Evolutionary conservation across 2,797 vertebrate species (phyloP), one percentile per base, ranked within the genome.

Genomic region (Crocodylus rhombifer): DNA sequence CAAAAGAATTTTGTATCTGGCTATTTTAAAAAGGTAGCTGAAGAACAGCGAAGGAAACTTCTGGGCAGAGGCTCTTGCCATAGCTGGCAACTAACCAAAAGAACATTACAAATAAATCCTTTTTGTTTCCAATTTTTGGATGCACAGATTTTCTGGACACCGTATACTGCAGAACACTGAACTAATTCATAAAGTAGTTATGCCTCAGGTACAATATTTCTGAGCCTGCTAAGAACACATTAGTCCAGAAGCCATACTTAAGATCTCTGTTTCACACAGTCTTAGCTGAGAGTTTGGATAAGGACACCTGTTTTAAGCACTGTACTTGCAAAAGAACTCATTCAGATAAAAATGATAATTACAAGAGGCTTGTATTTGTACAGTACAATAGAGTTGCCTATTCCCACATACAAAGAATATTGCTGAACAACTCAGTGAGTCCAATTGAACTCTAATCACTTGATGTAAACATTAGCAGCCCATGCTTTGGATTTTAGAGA

Each of bases 261-360:
- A 92, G 28, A 74, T 51, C 21, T 55, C 21, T 65, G 42, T 51
- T 9, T 51, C 42, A 56, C 2, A 60, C 42, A 12, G 51, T 81
- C 57, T 74, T 21, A 89, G 63, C 56, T 2, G 25, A 55, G n/a
- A 6, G 9, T 26, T 75, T 93, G 55, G 12, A 71, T 86, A 78
- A 81, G 63, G 21, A 65, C 63, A 94, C 57, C 26, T 90, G 26
- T 85, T 93, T 79, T n/a, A 86, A 60, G 5, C 25, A 6, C 51
- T 51, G 91, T 77, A 75, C 65, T 84, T 26, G 93, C 94, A 74
- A 8, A 77, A 87, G 84, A 79, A 5, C 58, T 63, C 57, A 14
- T 81, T 86, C 13, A 92, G 65, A 85, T 75, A 17, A 91, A 91
- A 94, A 55, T 12, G 74, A 86, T 86, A 79, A 7, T 30, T 61